Evolutionary conservation across 2,888 invertebrate species (phyloP).

Genomic region (Escarpia spicata): DNA sequence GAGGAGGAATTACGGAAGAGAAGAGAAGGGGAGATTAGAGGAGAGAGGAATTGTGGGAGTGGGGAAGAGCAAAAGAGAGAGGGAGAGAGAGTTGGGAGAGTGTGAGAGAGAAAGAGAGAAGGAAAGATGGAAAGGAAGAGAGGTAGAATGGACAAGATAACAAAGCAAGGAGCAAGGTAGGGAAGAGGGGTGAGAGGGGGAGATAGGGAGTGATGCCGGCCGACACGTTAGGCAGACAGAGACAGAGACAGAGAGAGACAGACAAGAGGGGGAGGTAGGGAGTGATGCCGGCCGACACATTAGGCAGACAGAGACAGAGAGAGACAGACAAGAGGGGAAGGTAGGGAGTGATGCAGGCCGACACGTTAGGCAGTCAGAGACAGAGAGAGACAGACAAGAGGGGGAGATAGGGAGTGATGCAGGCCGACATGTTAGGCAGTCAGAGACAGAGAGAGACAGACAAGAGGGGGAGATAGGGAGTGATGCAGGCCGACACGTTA

Average conservation of each 20-base stretch:
- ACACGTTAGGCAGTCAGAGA: neutral
- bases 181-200: neutral
- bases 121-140: slow-evolving; percentile 12
- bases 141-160: neutral
- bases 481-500: too few species aligned
- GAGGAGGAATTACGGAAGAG: neutral
- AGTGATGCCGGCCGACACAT: neutral
- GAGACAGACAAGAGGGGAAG: neutral
- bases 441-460: too few species aligned
- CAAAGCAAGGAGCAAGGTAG: neutral
- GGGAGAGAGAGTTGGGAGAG: neutral
- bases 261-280: too few species aligned
- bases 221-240: neutral
- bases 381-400: neutral
- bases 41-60: neutral
- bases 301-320: neutral
- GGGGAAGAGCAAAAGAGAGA: neutral
- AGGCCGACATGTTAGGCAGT: too few species aligned
- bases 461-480: too few species aligned
- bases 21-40: neutral
- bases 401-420: too few species aligned
- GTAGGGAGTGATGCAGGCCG: too few species aligned
- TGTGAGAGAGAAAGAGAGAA: neutral
- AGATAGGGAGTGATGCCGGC: neutral
- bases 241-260: neutral